Evolutionary conservation across 2,113 vertebrate genomes (phyloP), one percentile per base, ranked within the genome.

Genomic region (Corythaeola cristata): DNA sequence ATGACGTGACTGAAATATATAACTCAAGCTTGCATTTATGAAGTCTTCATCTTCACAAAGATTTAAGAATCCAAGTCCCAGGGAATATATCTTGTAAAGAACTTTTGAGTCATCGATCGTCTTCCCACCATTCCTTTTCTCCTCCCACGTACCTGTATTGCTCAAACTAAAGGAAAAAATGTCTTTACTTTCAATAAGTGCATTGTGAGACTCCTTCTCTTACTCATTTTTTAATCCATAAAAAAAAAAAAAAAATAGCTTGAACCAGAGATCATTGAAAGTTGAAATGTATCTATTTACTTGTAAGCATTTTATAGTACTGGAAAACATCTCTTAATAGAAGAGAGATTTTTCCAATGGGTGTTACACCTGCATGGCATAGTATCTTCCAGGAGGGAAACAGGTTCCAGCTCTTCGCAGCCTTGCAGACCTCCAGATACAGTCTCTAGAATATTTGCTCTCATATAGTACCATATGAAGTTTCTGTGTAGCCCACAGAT

Each of bases 21-120:
- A 95, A 60, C 60, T 87, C 49, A 89, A 80, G 52, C 24, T 90
- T 90, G 28, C 49, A 5, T 88, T 96, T 92, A 73, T 75, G 80
- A 85, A 87, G 55, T 77, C 71, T 90, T 93, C 64, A 45, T 94
- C 69, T 93, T 82, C 69, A 62, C 82, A 85, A 91, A 88, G 85
- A 47, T 89, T 72, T 78, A 87, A 68, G 83, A 85, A 95, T 89
- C 77, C 44, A 64, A 84, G 73, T 94, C 86, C 35, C 53, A 87
- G 76, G 83, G 92, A 94, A 93, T 88, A 87, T 13, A 92, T 92
- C 73, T 90, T 92, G 73, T 75, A 78, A 89, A 75, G 96, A 92
- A 92, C 95, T 97, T 95, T 85, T 94, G 95, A 96, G 90, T 97
- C 97, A 96, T 96, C 80, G 68, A 94, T 97, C 92, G 90, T 93